These are phyloP conservation scores for Tyrannus savana DNA, from an alignment of 2,113 vertebrate genomes.

Conservation along the genomic window DNA sequence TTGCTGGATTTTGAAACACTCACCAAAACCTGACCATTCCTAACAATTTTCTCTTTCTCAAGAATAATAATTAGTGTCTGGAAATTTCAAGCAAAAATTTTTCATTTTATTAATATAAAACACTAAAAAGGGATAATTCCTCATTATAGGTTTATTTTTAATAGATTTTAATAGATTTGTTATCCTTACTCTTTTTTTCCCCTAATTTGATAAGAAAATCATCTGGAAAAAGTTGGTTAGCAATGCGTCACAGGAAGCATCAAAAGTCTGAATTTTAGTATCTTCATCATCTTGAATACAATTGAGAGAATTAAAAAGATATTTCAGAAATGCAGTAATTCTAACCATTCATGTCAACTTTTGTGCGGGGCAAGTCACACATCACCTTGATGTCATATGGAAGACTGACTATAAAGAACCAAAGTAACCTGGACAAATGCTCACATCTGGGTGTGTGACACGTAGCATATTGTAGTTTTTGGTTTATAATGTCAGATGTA, in stretches of 20 bases:
- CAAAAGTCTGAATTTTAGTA: neutral
- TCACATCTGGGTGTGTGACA: neutral
- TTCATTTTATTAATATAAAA: neutral
- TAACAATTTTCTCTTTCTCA: neutral
- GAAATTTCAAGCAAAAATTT: neutral
- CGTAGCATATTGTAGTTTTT: slow-evolving; percentile 12
- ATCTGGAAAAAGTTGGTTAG: accelerated
- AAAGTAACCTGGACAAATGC: neutral
- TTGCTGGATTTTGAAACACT: neutral
- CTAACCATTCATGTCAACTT: neutral
- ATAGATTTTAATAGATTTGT: neutral
- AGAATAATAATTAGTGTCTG: neutral
- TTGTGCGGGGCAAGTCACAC: neutral
- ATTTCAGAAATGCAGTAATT: neutral
- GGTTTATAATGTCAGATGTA: neutral
- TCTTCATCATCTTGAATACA: neutral
- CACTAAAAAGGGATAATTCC: neutral
- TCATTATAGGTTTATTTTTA: neutral
- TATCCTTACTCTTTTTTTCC: neutral
- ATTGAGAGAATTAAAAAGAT: neutral
- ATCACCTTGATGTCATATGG: neutral
- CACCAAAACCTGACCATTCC: neutral
- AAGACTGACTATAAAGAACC: neutral
- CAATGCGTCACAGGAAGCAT: neutral
- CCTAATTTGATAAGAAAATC: neutral